Conservation (phyloP, 2,113 vertebrate species). For the Actenoides hombroni region DNA sequence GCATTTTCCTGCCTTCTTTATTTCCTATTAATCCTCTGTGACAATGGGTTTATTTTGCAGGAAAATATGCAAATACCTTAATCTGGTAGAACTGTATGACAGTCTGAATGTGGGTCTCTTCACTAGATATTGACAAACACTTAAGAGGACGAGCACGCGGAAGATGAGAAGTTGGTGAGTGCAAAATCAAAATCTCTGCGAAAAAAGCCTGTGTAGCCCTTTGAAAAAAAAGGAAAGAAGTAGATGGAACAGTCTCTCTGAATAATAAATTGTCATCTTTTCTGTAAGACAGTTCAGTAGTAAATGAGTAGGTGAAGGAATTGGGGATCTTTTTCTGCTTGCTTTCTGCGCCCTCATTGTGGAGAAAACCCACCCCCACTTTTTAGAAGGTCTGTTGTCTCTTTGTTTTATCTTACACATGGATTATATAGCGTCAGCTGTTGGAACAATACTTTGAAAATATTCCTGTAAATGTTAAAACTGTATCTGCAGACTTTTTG, state of each 20-base stretch:
- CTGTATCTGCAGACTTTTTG: neutral
- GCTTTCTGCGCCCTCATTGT: neutral
- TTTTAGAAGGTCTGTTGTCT: neutral
- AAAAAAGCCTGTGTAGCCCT: neutral
- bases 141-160: neutral
- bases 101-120: conserved; percentile 4
- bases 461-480: conserved; percentile 39
- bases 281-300: neutral
- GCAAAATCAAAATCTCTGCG: neutral
- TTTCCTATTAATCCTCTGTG: conserved; percentile 52
- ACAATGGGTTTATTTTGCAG: conserved; percentile 58
- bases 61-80: conserved; percentile 63
- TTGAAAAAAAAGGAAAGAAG: neutral
- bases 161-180: neutral
- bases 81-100: conserved; percentile 43
- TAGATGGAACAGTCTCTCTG: neutral
- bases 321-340: neutral
- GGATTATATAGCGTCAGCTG: conserved; percentile 21
- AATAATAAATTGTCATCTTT: neutral
- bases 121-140: neutral
- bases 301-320: neutral
- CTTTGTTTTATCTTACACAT: conserved; percentile 10
- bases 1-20: conserved; percentile 29
- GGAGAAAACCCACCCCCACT: neutral
- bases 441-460: conserved; percentile 34